Percentiles rank a stretch among this genome's conserved stretches.
These are phyloP conservation scores for Enteromius paludinosus DNA, from an alignment of 2,797 vertebrate genomes.

Conservation along the genomic window DNA sequence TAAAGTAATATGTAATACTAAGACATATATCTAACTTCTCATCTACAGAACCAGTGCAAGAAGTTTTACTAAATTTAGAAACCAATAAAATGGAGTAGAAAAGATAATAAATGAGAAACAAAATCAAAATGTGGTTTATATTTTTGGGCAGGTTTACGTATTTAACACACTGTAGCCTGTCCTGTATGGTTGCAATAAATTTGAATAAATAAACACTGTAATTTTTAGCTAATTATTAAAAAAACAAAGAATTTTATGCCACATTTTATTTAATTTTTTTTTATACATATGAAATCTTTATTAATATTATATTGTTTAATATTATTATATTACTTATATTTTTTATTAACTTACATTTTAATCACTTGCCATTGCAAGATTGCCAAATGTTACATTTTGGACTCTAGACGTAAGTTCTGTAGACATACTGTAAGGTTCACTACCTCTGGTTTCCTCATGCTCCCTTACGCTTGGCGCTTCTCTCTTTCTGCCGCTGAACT, in stretches of 20 bases:
- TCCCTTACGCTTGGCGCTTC: conserved; percentile 13
- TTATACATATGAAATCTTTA: not conserved
- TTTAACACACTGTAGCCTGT: not conserved
- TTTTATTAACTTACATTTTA: not conserved
- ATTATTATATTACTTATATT: not conserved
- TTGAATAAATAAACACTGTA: not conserved
- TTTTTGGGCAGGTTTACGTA: not conserved
- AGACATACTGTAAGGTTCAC: not conserved
- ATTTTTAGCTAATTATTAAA: not conserved
- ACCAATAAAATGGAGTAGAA: not conserved
- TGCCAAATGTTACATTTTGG: not conserved
- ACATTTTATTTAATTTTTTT: too few species aligned
- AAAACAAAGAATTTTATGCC: too few species aligned
- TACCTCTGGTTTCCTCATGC: conserved; percentile 4
- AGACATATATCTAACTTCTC: not conserved
- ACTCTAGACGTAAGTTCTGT: not conserved
- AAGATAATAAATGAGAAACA: not conserved
- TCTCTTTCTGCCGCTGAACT: conserved; percentile 49
- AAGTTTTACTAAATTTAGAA: too few species aligned
- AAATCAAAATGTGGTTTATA: not conserved
- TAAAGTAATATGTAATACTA: not conserved
- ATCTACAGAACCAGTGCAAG: not conserved
- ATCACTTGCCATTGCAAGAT: not conserved
- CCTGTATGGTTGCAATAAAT: not conserved
- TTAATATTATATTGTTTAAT: not conserved